phyloP scores from a whole-genome alignment of 2,888 invertebrate species.

The Auanema sp. region DNA sequence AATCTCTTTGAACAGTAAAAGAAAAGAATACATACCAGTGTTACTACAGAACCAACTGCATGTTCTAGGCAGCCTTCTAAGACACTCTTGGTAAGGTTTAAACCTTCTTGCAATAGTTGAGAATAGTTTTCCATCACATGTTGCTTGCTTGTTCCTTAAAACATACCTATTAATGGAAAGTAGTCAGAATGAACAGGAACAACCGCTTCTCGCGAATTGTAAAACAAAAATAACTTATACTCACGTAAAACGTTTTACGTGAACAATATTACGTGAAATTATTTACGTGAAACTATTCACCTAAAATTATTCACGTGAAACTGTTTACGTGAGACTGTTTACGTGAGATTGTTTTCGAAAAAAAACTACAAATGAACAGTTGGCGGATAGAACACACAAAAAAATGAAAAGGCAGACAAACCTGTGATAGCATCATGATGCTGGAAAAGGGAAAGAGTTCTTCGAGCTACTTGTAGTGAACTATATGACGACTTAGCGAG shows the following conservation, averaged over 20 bases:
- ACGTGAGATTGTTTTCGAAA: no score
- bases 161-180: not conserved
- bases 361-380: no score
- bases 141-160: conserved; percentile 88
- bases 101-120: conserved; percentile 30
- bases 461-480: conserved; percentile 70
- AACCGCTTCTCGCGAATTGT: not conserved
- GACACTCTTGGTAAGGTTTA: conserved; percentile 21
- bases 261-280: no score
- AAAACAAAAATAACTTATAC: conserved; percentile 6
- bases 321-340: no score
- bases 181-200: not conserved
- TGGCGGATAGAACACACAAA: no score
- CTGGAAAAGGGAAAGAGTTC: conserved; percentile 83
- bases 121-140: conserved; percentile 85
- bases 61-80: conserved; percentile 17
- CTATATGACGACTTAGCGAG: no score
- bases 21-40: conserved; percentile 2
- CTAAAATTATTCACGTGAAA: no score
- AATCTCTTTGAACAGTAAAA: no score
- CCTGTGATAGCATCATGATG: conserved; percentile 97
- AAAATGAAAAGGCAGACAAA: conserved; percentile 7
- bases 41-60: not conserved
- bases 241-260: no score
- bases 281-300: no score